Evolutionary conservation across 2,113 vertebrate species (phyloP).

Genomic region (Nematolebias whitei): DNA sequence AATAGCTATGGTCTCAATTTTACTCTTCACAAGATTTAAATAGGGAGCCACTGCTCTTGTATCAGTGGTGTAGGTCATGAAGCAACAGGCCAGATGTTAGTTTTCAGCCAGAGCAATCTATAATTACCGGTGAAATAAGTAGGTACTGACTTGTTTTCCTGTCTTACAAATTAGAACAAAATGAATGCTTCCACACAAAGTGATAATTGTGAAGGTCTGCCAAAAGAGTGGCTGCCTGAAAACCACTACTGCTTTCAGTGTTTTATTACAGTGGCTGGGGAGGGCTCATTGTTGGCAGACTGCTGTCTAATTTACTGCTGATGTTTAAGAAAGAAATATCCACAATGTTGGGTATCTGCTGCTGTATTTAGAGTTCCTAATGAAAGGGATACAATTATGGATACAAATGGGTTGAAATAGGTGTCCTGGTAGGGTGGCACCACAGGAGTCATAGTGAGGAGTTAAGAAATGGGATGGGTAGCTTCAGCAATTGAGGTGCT

Average conservation of each 20-base stretch:
- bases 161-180: constrained; percentile 74
- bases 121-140: constrained; percentile 78
- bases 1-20: constrained; percentile 73
- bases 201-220: constrained; percentile 71
- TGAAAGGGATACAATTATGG: constrained; percentile 12
- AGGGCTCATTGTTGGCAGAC: constrained; percentile 48
- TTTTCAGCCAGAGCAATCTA: constrained; percentile 71
- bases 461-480: background rate
- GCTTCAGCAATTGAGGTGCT: background rate
- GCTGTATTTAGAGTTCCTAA: constrained; percentile 38
- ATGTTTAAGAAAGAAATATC: constrained; percentile 20
- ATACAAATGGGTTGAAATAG: constrained; percentile 11
- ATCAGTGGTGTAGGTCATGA: constrained; percentile 71
- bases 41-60: constrained; percentile 67
- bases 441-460: background rate
- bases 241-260: constrained; percentile 47
- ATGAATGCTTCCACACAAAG: constrained; percentile 78
- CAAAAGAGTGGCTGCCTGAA: constrained; percentile 57
- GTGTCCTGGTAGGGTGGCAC: background rate
- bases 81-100: constrained; percentile 58
- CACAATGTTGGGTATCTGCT: constrained; percentile 33
- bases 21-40: constrained; percentile 73
- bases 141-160: constrained; percentile 62
- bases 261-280: constrained; percentile 50
- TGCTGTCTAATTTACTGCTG: constrained; percentile 59